Evolutionary conservation across 2,888 invertebrate genomes (phyloP).

Genomic region (Stramonita haemastoma): DNA sequence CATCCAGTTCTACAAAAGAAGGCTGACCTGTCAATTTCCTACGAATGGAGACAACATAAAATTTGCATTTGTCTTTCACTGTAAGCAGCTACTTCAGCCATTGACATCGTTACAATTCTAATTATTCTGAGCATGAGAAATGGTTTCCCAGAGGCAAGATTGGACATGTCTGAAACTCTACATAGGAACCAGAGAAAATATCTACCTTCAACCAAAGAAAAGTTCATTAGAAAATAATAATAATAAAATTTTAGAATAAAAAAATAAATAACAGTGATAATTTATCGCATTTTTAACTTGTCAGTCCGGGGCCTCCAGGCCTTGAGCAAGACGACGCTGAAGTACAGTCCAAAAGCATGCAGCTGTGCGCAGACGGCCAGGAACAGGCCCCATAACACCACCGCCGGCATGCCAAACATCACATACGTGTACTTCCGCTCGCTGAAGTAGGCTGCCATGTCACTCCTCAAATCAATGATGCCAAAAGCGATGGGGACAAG

Average conservation of each 20-base stretch:
- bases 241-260: too few species aligned
- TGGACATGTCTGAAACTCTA: neutral
- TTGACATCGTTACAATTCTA: too few species aligned
- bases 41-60: too few species aligned
- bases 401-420: conserved; percentile 85
- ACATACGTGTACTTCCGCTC: conserved; percentile 82
- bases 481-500: conserved; percentile 90
- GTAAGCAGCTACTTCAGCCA: too few species aligned
- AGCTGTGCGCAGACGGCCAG: conserved; percentile 91
- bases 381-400: conserved; percentile 94
- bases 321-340: conserved; percentile 69
- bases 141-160: neutral
- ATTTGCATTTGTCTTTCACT: too few species aligned
- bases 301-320: conserved; percentile 72
- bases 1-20: too few species aligned
- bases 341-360: conserved; percentile 74
- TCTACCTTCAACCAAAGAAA: conserved; percentile 3
- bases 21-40: too few species aligned
- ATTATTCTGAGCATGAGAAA: too few species aligned
- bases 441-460: conserved; percentile 88
- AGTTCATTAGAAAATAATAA: neutral
- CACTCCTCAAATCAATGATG: conserved; percentile 88
- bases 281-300: conserved; percentile 45
- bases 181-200: neutral
- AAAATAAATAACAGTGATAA: neutral